Evolutionary conservation across 2,113 vertebrate genomes (phyloP), one percentile per base, ranked within the genome.

Genomic region (Sander lucioperca): DNA sequence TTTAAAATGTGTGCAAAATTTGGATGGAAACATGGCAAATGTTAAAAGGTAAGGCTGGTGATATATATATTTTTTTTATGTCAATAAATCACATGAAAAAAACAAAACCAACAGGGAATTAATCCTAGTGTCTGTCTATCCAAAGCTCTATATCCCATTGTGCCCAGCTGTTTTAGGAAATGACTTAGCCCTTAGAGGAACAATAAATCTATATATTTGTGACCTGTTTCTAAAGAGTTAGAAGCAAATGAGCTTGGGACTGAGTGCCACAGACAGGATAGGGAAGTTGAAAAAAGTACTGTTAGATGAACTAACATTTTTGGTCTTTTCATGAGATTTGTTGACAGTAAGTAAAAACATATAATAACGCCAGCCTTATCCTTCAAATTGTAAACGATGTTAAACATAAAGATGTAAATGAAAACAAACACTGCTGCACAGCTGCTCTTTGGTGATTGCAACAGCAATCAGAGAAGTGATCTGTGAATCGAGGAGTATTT

Each of bases 361-460:
- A 27, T 4, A 53, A 61, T 18, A 53, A 45, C 5, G 3, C 2
- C 62, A 59, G 76, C 1, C 4, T 39, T 27, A 27, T 70, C 2
- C 19, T 53, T 84, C 11, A 39, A 71, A 3, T 72, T 23, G 25
- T 0, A 70, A 68, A 10, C 10, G 1, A 43, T 3, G 2, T 21
- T 59, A 0, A 57, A 62, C 6, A 33, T 67, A 6, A 82, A 74
- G 12, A 75, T 21, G 21, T 61, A 51, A 80, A 82, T 45, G 64
- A 69, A 83, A 70, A 54, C 16, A 87, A 87, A 79, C 13, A 56
- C 65, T 83, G 83, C 85, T 80, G 85, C 58, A 36, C 78, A 62
- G 88, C 69, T 83, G 23, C 64, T 74, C 72, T 85, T 57, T 25
- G 13, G 33, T 39, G 23, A 70, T 45, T 53, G 36, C 56, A 71